Base-by-base conservation (phyloP, 2,888 invertebrate species). In the Achlya flavicornis region DNA sequence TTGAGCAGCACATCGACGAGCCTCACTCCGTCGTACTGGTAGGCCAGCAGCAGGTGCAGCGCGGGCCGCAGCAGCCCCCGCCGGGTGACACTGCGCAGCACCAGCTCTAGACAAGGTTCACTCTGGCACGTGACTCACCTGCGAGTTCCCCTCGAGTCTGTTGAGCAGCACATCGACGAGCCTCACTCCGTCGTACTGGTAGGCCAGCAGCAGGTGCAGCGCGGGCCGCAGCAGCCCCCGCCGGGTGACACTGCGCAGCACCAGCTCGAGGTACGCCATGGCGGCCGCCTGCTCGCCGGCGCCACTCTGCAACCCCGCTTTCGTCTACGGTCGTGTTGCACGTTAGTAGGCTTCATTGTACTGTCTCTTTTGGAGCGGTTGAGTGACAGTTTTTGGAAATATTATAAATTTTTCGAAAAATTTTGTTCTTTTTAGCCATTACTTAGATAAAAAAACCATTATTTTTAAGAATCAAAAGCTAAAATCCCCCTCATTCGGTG, bases 241-340 rank as follows among this genome's bases (percentile, higher is more conserved):
- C 75, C 97, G 96, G 0, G 97, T 97, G 14, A 98, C 97, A 62
- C 97, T 97, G 61, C 99, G 95, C 69, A 99, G 89, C 77, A 98
- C 96, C 73, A 99, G 94, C 90, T 99, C 98, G 69, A 99, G 95
- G 91, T 99, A 99, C 8, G 98, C 97, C 82, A 97, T 98, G 11
- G 98, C 98, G 61, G 98, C 97, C 66, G 98, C 96, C 84, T 98
- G 96, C 88, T 99, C 98, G 73, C 97, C 96, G 75, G 96, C 95
- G 67, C 97, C 97, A 88, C 95, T 97, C 98, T 98, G 95, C 89
- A 96, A 95, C 79, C 81, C 88, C 81, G 85, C 86, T 86, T 83
- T 88, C 81, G 88, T 90, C 93, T 92, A 75, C 87, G 83, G 79
- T 83, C 83, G 86, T 77, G 77, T 53, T 68, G 65, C 65, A 72